These are phyloP conservation scores for cattle (Bos taurus) DNA, from an alignment of 2,113 vertebrate species.

Conservation along the genomic window DNA sequence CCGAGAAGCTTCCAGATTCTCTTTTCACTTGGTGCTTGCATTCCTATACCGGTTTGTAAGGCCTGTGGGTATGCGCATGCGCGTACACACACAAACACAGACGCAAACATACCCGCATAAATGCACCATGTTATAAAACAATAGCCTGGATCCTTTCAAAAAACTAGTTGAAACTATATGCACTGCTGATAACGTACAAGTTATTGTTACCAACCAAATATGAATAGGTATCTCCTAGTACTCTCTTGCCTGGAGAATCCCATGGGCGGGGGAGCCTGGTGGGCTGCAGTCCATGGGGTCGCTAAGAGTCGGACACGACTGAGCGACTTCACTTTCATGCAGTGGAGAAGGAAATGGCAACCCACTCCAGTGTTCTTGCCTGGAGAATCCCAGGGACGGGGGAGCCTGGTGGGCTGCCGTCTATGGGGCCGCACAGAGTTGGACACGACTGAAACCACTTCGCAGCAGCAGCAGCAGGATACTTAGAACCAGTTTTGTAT, in stretches of 20 bases:
- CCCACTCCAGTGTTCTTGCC: too few species aligned
- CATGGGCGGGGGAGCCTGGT: rapidly evolving
- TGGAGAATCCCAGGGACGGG: too few species aligned
- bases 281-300: too few species aligned
- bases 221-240: not conserved
- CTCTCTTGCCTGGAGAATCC: too few species aligned
- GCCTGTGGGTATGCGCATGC: rapidly evolving
- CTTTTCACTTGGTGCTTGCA: not conserved
- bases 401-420: too few species aligned
- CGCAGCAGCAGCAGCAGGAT: not conserved
- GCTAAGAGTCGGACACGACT: too few species aligned
- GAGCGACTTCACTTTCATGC: too few species aligned
- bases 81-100: not conserved
- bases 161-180: not conserved
- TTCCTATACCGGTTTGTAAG: not conserved
- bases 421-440: too few species aligned
- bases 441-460: not conserved
- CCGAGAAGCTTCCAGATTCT: not conserved
- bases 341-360: too few species aligned
- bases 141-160: not conserved
- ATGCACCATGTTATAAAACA: not conserved
- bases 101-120: not conserved
- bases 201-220: not conserved
- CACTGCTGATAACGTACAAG: not conserved
- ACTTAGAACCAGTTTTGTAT: not conserved